Conservation (phyloP, 2,113 vertebrate genomes). For the Nanger granti region DNA sequence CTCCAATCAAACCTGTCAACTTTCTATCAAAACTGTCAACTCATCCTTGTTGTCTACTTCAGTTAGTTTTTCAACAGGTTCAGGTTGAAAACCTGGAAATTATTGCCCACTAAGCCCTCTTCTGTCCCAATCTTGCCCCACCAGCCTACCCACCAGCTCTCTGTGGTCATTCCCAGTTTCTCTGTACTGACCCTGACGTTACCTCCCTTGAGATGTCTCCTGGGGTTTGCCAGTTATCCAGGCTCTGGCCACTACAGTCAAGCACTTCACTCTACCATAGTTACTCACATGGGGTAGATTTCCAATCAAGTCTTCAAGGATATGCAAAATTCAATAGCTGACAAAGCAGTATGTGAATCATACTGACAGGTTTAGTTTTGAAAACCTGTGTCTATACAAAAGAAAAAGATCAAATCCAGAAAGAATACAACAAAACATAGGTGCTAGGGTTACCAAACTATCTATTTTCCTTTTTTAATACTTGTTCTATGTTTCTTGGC, state of each 20-base stretch:
- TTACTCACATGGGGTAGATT: neutral
- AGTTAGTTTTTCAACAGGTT: neutral
- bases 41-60: neutral
- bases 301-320: neutral
- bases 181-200: neutral
- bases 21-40: neutral
- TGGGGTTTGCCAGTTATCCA: neutral
- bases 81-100: neutral
- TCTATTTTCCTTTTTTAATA: neutral
- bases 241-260: neutral
- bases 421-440: neutral
- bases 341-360: neutral
- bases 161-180: neutral
- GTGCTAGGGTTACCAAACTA: neutral
- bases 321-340: neutral
- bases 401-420: neutral
- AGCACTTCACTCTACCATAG: neutral
- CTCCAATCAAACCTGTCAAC: neutral
- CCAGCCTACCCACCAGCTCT: neutral
- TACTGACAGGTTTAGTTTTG: neutral
- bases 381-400: neutral
- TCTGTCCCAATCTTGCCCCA: neutral
- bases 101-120: neutral
- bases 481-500: neutral
- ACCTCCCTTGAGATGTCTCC: neutral